Percentiles rank a stretch among this genome's conserved stretches.
phyloP scores from a whole-genome alignment of 2,888 invertebrate species.

The Reticulitermes lucifugus region DNA sequence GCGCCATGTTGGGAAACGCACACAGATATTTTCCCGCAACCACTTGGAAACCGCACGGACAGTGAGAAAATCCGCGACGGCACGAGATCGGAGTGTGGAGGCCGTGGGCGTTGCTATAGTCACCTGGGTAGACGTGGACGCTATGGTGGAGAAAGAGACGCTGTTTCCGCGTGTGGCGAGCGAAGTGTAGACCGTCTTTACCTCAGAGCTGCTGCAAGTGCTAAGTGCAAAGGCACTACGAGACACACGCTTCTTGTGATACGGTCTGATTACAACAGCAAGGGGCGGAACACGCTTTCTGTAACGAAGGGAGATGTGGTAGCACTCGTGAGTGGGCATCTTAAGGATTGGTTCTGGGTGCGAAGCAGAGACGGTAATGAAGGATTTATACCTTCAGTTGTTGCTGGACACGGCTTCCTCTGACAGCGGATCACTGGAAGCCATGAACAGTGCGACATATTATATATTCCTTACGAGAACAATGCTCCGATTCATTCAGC shows the following conservation, averaged over 20 bases:
- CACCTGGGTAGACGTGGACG: conserved; percentile 33
- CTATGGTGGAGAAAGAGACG: conserved; percentile 48
- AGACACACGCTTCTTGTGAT: conserved; percentile 79
- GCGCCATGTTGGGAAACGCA: conserved; percentile 85
- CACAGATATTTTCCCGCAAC: conserved; percentile 83
- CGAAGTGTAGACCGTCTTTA: conserved; percentile 79
- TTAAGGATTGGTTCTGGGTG: conserved; percentile 82
- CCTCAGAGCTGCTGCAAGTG: conserved; percentile 70
- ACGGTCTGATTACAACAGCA: conserved; percentile 73
- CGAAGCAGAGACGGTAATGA: conserved; percentile 76
- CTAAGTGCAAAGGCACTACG: conserved; percentile 59
- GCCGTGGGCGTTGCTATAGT: conserved; percentile 42
- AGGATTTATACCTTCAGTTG: conserved; percentile 82
- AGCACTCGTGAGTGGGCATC: conserved; percentile 70
- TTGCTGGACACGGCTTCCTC: conserved; percentile 83
- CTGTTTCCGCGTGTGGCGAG: conserved; percentile 70
- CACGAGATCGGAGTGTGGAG: conserved; percentile 73
- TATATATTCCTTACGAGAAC: no score
- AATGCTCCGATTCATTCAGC: no score
- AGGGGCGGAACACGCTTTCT: conserved; percentile 70
- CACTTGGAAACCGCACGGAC: conserved; percentile 80
- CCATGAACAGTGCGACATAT: no score
- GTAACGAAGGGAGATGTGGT: conserved; percentile 83
- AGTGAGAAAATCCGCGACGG: conserved; percentile 76
- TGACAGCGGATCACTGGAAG: conserved; percentile 57